Conservation (phyloP, 2,797 vertebrate species). For the Melanotaenia boesemani region DNA sequence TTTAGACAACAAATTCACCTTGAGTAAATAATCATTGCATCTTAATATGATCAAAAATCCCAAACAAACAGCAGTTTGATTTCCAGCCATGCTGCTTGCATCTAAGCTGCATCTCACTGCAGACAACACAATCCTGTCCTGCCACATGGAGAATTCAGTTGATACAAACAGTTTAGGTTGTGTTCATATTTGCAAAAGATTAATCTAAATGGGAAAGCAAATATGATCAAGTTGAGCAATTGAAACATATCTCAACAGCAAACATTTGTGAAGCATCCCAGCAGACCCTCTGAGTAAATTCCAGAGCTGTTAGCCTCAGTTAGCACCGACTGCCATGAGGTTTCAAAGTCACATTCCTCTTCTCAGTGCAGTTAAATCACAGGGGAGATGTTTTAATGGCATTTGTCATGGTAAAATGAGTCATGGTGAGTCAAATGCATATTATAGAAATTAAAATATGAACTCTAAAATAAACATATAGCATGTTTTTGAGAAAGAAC, state of each 20-base stretch:
- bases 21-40: conserved; percentile 72
- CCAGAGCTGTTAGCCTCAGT: conserved; percentile 52
- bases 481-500: conserved; percentile 1
- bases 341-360: conserved; percentile 52
- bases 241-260: conserved; percentile 58
- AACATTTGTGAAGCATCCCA: conserved; percentile 50
- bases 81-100: conserved; percentile 55
- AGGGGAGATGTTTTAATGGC: conserved; percentile 42
- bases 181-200: conserved; percentile 49
- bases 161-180: conserved; percentile 45
- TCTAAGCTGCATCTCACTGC: conserved; percentile 33
- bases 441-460: not conserved
- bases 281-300: conserved; percentile 60
- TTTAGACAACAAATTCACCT: conserved; percentile 75
- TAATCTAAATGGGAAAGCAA: conserved; percentile 59
- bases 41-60: conserved; percentile 80
- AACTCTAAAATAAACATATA: not conserved
- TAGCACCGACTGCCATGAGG: conserved; percentile 41
- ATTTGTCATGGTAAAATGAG: conserved; percentile 27
- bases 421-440: not conserved
- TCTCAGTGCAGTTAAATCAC: conserved; percentile 17
- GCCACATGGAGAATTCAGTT: not conserved
- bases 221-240: conserved; percentile 55
- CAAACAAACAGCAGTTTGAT: conserved; percentile 57
- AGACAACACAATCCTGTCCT: conserved; percentile 17